Conservation (phyloP, 1,140 invertebrate species). For the Probaryconus sp. region DNA sequence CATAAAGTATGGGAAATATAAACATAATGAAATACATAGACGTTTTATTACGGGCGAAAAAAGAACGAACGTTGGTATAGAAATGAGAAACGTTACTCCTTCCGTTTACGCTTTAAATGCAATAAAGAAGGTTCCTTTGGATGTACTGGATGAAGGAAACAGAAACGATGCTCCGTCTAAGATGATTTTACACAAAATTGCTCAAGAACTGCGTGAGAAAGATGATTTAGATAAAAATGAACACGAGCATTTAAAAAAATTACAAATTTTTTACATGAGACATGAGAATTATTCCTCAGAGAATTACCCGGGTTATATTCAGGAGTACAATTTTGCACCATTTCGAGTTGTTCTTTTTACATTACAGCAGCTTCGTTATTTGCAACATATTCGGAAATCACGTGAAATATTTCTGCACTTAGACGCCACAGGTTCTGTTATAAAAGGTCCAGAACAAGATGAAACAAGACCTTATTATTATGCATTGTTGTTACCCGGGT, state of each 20-base stretch:
- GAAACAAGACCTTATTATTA: conserved; percentile 22
- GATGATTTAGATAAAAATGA: conserved; percentile 24
- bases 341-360: conserved; percentile 15
- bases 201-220: neutral
- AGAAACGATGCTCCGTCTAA: conserved; percentile 12
- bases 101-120: neutral
- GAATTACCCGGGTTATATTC: neutral
- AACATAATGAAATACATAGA: conserved; percentile 2
- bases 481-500: too few species aligned
- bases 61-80: neutral
- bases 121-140: neutral
- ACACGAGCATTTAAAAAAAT: conserved; percentile 8
- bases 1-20: conserved; percentile 10
- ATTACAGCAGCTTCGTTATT: neutral
- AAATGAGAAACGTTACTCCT: neutral
- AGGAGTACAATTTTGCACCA: conserved; percentile 11
- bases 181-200: conserved; percentile 19
- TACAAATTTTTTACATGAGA: too few species aligned
- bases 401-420: conserved; percentile 1
- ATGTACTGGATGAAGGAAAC: conserved; percentile 7
- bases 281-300: neutral
- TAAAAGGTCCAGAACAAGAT: conserved; percentile 3
- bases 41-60: conserved; percentile 5
- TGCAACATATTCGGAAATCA: neutral
- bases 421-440: conserved; percentile 19